Evolutionary conservation across 2,888 invertebrate genomes (phyloP).

Genomic region (Cenopis cana): DNA sequence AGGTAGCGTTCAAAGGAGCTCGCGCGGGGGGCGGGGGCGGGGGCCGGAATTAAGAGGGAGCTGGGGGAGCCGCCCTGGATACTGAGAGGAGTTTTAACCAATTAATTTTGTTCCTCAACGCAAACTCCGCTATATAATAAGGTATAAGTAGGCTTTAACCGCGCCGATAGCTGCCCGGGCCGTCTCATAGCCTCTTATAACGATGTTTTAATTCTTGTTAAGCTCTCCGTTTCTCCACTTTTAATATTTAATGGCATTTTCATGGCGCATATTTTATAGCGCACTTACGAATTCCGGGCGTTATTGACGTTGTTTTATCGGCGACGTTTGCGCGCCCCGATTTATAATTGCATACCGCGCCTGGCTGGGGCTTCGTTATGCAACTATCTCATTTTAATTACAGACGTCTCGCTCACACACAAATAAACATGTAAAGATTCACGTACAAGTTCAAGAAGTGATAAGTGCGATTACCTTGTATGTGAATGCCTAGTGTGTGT

Average conservation of each 20-base stretch:
- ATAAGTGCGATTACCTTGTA: too few relatives aligned
- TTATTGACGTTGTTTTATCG: conserved; percentile 73
- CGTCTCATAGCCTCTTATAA: conserved; percentile 79
- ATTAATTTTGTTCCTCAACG: conserved; percentile 87
- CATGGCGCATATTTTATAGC: conserved; percentile 83
- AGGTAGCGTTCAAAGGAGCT: conserved; percentile 85
- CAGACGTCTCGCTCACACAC: too few relatives aligned
- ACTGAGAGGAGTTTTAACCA: conserved; percentile 87
- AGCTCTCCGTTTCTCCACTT: conserved; percentile 85
- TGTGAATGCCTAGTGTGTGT: too few relatives aligned
- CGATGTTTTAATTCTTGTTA: conserved; percentile 85
- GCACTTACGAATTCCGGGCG: conserved; percentile 79
- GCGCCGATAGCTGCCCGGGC: conserved; percentile 81
- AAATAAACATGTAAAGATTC: too few relatives aligned
- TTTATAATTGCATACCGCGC: conserved; percentile 48
- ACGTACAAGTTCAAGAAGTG: too few relatives aligned
- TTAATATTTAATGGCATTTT: conserved; percentile 85
- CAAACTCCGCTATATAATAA: conserved; percentile 86
- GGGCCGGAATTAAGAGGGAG: conserved; percentile 79
- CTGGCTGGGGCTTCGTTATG: not conserved
- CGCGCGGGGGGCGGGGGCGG: conserved; percentile 72
- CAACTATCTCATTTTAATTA: not conserved
- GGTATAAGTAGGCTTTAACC: conserved; percentile 85
- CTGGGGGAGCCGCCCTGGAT: conserved; percentile 80
- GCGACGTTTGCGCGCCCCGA: conserved; percentile 59